Evolutionary conservation across 2,888 invertebrate genomes (phyloP), one percentile per base, ranked within the genome.

Genomic region (Drosophila tripunctata): DNA sequence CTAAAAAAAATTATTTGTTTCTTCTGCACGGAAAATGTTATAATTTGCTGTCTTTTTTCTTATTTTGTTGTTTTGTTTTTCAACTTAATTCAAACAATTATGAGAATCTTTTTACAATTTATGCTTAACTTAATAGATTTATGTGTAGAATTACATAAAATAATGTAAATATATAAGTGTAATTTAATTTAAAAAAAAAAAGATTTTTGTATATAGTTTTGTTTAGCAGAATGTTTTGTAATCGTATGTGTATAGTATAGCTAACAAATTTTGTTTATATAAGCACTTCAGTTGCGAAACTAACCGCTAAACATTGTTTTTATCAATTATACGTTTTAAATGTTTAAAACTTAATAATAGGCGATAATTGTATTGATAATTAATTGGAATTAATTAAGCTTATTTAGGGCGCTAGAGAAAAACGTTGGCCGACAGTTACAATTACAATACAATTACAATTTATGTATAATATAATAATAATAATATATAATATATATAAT

Each of bases 81-180:
- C 47, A 64, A 60, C 76, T 78, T 79, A 86, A 67, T 58, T 67
- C 67, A 68, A 83, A 86, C 78, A 83, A 57, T 76, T 75, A 83
- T 83, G 83, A 83, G 83, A 83, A 88, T 83, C 83, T 83, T 83
- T 88, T 88, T 83, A 83, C 88, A 83, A 86, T 85, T 76, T 87
- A 85, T 74, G 67, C 74, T 86, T 86, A 80, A 24, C 62, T 47
- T 61, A 52, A 64, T 51, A 58, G 43, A 43, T 70, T 77, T 65
- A 60, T 84, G 56, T 64, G 67, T 74, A 78, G 62, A 69, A 43
- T 67, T 67, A 67, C 75, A 81, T 57, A 63, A 64, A 69, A 65
- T 60, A n/a, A 65, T 24, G 21, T 41, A 54, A 41, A 33, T 41
- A n/a, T n/a, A n/a, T n/a, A n/a, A n/a, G n/a, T 41, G 30, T 40